phyloP scores from a whole-genome alignment of 2,113 vertebrate genomes.

The Calyptommatus sinebrachiatus region DNA sequence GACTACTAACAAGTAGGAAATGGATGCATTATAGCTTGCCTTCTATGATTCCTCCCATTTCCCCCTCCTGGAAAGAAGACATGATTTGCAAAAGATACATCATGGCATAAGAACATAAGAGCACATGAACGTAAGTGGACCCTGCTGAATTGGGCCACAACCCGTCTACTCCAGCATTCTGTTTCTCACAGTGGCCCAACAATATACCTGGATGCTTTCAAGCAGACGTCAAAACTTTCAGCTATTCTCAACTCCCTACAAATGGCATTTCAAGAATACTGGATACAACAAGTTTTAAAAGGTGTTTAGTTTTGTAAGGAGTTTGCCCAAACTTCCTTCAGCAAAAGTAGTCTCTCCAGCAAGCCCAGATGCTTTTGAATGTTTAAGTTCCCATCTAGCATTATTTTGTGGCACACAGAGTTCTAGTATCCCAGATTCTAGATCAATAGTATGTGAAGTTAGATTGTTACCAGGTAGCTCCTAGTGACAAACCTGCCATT shows the following conservation, averaged over 20 bases:
- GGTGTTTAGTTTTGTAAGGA: neutral
- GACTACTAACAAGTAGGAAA: no score
- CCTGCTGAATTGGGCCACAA: no score
- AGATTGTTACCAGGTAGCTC: conserved; percentile 32
- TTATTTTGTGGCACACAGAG: neutral
- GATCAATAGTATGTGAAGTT: conserved; percentile 16
- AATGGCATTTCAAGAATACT: no score
- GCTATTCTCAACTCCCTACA: no score
- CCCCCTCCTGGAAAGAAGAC: neutral
- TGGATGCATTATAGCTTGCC: no score
- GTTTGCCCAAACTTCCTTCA: neutral
- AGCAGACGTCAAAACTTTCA: no score
- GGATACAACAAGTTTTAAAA: neutral
- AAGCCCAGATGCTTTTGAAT: neutral
- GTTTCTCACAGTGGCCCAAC: no score
- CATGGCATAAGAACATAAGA: no score
- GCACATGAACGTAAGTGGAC: no score
- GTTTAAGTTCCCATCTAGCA: neutral
- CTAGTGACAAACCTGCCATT: conserved; percentile 33
- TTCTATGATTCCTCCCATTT: no score
- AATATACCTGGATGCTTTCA: no score
- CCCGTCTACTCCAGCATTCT: no score
- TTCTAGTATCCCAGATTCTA: conserved; percentile 30
- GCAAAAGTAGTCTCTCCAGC: conserved; percentile 13
- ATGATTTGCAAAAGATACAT: neutral